Percentiles rank a stretch among this genome's conserved stretches.
Conservation (phyloP, 2,797 vertebrate genomes). For the Notolabrus celidotus region DNA sequence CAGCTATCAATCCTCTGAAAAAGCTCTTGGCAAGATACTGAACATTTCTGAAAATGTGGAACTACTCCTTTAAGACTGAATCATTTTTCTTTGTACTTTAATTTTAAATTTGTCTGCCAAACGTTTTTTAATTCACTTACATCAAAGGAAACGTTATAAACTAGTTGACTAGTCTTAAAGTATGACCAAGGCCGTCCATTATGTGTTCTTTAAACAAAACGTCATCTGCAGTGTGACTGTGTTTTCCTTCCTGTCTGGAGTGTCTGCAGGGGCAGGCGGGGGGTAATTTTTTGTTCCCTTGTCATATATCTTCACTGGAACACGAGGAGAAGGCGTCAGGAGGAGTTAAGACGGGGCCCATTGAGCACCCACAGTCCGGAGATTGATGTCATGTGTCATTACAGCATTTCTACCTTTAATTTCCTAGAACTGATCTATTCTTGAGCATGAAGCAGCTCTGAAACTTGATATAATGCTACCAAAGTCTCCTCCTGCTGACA, state of each 20-base stretch:
- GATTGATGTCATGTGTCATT: constrained; percentile 4
- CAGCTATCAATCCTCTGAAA: not conserved
- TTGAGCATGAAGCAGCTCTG: constrained; percentile 11
- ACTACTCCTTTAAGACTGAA: not conserved
- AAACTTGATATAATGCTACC: constrained; percentile 10
- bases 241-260: constrained; percentile 60
- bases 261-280: constrained; percentile 36
- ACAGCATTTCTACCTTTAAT: constrained; percentile 26
- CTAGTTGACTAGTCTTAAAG: constrained; percentile 2
- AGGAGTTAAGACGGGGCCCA: constrained; percentile 62
- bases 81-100: not conserved
- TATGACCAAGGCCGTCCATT: constrained; percentile 27
- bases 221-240: constrained; percentile 44
- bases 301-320: constrained; percentile 75
- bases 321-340: constrained; percentile 52
- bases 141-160: constrained; percentile 14
- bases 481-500: constrained; percentile 22
- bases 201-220: constrained; percentile 48
- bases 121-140: constrained; percentile 3
- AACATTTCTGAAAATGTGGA: not conserved
- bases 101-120: not conserved
- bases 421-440: constrained; percentile 23
- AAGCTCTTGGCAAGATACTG: not conserved
- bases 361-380: constrained; percentile 2
- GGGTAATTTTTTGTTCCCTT: constrained; percentile 43